phyloP scores from a whole-genome alignment of 2,888 invertebrate genomes.

The Pandemis corylana region DNA sequence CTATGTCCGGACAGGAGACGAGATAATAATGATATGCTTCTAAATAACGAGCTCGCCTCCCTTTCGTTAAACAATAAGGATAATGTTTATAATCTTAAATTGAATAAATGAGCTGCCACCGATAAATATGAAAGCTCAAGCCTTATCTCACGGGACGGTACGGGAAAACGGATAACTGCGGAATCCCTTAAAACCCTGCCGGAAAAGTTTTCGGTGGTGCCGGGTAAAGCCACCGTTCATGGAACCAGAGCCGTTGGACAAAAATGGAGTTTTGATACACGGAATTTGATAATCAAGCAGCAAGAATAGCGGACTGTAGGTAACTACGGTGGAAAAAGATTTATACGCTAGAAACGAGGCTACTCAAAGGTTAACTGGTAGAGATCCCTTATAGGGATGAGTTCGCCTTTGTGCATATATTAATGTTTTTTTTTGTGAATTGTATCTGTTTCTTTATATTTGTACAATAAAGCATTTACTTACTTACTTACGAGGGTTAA shows the following conservation, averaged over 20 bases:
- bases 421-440: too few relatives aligned
- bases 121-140: constrained; percentile 78
- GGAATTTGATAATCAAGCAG: background rate
- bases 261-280: background rate
- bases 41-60: background rate
- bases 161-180: constrained; percentile 75
- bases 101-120: constrained; percentile 50
- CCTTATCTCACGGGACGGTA: constrained; percentile 68
- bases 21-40: background rate
- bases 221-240: background rate
- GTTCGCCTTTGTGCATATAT: too few relatives aligned
- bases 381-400: too few relatives aligned
- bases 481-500: too few relatives aligned
- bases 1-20: too few relatives aligned
- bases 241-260: background rate
- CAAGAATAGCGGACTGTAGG: too few relatives aligned
- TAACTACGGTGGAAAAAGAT: too few relatives aligned
- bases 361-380: too few relatives aligned
- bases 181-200: constrained; percentile 68
- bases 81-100: constrained; percentile 11
- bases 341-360: too few relatives aligned
- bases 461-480: too few relatives aligned
- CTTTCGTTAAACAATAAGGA: background rate
- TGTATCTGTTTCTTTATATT: too few relatives aligned
- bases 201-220: constrained; percentile 42